phyloP scores from a whole-genome alignment of 2,113 vertebrate species.

The Myiopsitta monachus region DNA sequence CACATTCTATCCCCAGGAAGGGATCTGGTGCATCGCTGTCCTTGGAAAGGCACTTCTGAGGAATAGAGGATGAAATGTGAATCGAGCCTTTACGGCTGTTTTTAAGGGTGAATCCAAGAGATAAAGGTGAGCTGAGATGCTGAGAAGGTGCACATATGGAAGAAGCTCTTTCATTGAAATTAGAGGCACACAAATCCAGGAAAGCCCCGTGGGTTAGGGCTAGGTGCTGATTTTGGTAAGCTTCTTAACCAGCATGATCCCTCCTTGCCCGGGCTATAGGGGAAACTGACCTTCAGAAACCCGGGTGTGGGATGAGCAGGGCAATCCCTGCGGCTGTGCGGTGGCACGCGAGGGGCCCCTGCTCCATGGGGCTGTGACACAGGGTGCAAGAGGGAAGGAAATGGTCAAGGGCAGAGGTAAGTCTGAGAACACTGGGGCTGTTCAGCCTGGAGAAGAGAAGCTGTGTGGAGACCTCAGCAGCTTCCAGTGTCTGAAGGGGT shows the following conservation, averaged over 20 bases:
- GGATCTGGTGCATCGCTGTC: neutral
- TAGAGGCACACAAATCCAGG: conserved; percentile 57
- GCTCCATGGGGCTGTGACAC: accelerated
- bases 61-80: neutral
- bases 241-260: conserved; percentile 49
- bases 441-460: neutral
- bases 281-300: conserved; percentile 49
- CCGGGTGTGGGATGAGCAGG: neutral
- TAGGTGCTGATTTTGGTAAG: conserved; percentile 46
- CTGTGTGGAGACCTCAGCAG: neutral
- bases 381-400: neutral
- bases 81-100: neutral
- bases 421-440: neutral
- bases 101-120: conserved; percentile 10
- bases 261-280: conserved; percentile 2
- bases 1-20: neutral
- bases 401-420: neutral
- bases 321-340: neutral
- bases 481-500: neutral
- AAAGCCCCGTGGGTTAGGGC: conserved; percentile 5
- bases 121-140: neutral
- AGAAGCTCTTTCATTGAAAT: conserved; percentile 59
- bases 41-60: neutral
- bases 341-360: accelerated
- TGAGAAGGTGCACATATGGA: conserved; percentile 57